A percentile compares a stretch with the other conserved stretches of the same genome.
Conservation (phyloP, 2,888 invertebrate species). For the Drosophila neutralis region DNA sequence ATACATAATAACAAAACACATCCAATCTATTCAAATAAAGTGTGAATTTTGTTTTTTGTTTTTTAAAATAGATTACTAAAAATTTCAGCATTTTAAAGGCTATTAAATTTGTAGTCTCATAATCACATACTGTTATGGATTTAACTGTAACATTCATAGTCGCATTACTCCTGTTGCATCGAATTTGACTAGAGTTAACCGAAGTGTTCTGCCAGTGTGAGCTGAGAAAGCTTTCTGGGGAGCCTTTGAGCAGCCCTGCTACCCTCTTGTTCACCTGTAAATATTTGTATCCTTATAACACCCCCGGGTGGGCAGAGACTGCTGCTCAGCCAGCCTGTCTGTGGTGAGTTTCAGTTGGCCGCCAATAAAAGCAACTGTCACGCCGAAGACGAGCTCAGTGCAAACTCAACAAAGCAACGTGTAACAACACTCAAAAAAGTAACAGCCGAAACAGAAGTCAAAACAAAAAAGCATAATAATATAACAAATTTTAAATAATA, state of each 20-base stretch:
- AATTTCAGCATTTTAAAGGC: background rate
- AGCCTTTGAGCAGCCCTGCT: slow-evolving; percentile 23
- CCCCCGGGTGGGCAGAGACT: slow-evolving; percentile 19
- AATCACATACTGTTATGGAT: background rate
- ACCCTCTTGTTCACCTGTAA: slow-evolving; percentile 64
- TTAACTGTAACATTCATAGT: background rate
- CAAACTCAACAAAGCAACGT: slow-evolving; percentile 70
- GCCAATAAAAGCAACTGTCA: slow-evolving; percentile 72
- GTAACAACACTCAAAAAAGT: slow-evolving; percentile 52
- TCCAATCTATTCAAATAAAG: background rate
- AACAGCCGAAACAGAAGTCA: slow-evolving; percentile 23
- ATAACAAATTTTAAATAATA: slow-evolving; percentile 5
- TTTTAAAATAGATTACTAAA: background rate
- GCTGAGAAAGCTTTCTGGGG: slow-evolving; percentile 37
- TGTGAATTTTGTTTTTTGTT: background rate
- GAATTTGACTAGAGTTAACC: background rate
- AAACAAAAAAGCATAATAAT: slow-evolving; percentile 22
- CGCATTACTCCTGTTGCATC: background rate
- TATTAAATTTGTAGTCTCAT: background rate
- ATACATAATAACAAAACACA: background rate
- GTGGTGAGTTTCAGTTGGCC: slow-evolving; percentile 70
- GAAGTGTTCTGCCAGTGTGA: slow-evolving; percentile 13
- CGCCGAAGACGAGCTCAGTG: slow-evolving; percentile 67
- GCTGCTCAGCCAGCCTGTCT: slow-evolving; percentile 56
- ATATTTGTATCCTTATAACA: slow-evolving; percentile 65